These are phyloP conservation scores for Acronicta aceris DNA, from an alignment of 2,888 invertebrate species.

Conservation along the genomic window DNA sequence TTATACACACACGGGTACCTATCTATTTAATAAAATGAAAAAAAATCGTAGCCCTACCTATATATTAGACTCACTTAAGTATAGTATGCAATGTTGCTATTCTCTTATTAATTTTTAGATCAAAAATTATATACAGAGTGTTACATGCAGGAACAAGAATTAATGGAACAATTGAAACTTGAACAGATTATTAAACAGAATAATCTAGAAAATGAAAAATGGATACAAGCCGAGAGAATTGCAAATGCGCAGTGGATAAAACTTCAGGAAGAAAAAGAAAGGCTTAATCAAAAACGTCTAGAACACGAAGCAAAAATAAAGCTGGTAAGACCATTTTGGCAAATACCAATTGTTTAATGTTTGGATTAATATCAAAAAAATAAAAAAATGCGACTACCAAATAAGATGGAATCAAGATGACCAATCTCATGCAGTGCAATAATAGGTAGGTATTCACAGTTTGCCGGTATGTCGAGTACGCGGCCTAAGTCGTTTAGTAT, in stretches of 20 bases:
- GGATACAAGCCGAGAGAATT: conserved; percentile 91
- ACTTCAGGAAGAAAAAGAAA: conserved; percentile 88
- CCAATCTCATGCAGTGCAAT: too few relatives aligned
- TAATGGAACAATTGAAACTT: conserved; percentile 84
- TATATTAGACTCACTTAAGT: too few relatives aligned
- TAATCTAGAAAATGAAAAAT: conserved; percentile 89
- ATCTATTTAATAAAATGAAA: too few relatives aligned
- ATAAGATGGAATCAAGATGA: too few relatives aligned
- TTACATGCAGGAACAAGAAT: conserved; percentile 72
- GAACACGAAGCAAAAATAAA: conserved; percentile 90
- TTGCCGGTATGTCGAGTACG: too few relatives aligned
- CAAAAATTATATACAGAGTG: conserved; percentile 37
- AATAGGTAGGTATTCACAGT: too few relatives aligned
- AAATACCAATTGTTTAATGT: too few relatives aligned
- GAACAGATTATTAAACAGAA: conserved; percentile 88
- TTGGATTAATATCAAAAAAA: too few relatives aligned
- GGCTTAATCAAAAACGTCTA: conserved; percentile 87
- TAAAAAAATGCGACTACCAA: too few relatives aligned
- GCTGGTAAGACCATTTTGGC: conserved; percentile 67
- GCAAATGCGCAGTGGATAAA: conserved; percentile 91
- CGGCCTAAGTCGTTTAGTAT: too few relatives aligned
- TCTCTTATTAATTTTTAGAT: conserved; percentile 27
- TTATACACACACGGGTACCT: too few relatives aligned
- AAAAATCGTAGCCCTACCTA: too few relatives aligned
- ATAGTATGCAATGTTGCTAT: background rate